Percentiles rank a stretch among this genome's conserved stretches.
Evolutionary conservation across 2,888 invertebrate genomes (phyloP).

Genomic region (Serripes groenlandicus): DNA sequence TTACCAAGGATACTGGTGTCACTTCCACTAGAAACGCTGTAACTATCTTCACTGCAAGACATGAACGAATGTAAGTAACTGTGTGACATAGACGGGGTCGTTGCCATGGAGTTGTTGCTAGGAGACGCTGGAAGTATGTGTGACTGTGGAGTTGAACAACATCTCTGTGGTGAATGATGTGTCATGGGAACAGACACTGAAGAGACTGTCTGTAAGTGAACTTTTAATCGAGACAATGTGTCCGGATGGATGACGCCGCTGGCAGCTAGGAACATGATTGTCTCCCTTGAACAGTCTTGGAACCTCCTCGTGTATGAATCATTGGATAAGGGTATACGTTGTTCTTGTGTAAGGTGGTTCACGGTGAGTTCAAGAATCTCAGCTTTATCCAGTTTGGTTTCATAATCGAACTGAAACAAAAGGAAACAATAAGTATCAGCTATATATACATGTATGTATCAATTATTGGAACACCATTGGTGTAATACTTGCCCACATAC

Average conservation of each 20-base stretch:
- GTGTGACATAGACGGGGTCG: neutral
- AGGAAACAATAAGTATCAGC: neutral
- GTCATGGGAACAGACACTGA: neutral
- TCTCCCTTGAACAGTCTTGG: neutral
- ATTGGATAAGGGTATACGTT: neutral
- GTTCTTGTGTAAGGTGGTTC: neutral
- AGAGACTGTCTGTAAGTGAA: neutral
- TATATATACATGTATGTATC: neutral
- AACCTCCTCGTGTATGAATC: neutral
- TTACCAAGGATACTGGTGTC: slow-evolving; percentile 1
- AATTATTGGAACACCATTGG: no score
- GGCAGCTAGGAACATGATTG: neutral
- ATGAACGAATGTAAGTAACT: neutral
- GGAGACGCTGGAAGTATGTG: neutral
- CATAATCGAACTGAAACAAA: neutral
- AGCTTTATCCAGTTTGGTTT: slow-evolving; percentile 3
- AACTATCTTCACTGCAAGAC: neutral
- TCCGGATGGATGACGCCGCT: neutral
- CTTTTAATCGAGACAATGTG: neutral
- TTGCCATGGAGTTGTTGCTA: neutral
- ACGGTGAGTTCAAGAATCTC: slow-evolving; percentile 4
- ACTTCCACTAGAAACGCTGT: neutral
- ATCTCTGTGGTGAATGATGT: neutral
- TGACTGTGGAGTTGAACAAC: neutral
- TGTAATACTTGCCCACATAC: no score